phyloP scores from a whole-genome alignment of 2,888 invertebrate species.

The Sphinx pinastri region DNA sequence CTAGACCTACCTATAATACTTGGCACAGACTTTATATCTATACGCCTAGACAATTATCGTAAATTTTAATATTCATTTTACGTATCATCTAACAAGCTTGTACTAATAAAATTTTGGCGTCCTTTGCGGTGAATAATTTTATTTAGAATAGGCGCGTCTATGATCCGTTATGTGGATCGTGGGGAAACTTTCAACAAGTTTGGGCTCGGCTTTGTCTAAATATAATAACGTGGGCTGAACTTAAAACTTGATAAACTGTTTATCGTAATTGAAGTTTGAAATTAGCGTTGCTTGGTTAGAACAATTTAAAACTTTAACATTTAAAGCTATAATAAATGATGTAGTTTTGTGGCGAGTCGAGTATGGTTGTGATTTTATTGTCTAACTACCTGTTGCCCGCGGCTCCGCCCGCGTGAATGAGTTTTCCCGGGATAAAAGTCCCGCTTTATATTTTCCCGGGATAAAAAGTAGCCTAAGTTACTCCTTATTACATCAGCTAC shows the following conservation, averaged over 20 bases:
- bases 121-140: conserved; percentile 19
- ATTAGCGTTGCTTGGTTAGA: neutral
- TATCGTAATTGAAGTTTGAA: neutral
- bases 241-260: neutral
- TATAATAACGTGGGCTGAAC: conserved; percentile 1
- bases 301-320: conserved; percentile 27
- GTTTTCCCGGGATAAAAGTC: too few relatives aligned
- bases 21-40: too few relatives aligned
- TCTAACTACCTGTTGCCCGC: too few relatives aligned
- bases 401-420: too few relatives aligned
- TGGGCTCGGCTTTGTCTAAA: conserved; percentile 28
- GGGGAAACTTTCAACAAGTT: conserved; percentile 39
- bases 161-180: conserved; percentile 27
- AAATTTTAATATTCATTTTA: neutral
- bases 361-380: too few relatives aligned
- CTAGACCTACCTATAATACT: too few relatives aligned
- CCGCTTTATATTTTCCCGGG: too few relatives aligned
- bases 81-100: neutral
- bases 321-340: too few relatives aligned
- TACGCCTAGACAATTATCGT: too few relatives aligned
- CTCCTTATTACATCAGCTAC: too few relatives aligned
- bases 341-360: too few relatives aligned
- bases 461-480: too few relatives aligned
- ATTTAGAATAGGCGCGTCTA: conserved; percentile 25
- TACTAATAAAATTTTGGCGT: conserved; percentile 18